Base-by-base conservation (phyloP, 1,140 invertebrate species). In the Trichoplusia ni region DNA sequence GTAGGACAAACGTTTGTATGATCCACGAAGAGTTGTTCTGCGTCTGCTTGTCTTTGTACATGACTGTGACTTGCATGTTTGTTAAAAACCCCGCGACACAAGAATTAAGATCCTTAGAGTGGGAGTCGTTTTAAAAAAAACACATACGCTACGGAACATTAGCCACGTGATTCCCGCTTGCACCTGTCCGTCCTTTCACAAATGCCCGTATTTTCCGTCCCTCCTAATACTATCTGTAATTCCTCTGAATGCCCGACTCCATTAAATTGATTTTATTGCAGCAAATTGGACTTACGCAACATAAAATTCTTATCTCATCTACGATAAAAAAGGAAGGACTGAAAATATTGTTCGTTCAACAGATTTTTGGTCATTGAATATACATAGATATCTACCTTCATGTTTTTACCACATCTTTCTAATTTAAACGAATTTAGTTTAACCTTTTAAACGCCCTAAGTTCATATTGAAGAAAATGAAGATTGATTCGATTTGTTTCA, bases 251-350 rank as follows among this genome's bases (percentile, higher is more conserved):
- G 4, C 46, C 25, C 13, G 21, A 51, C 11, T 51, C 47, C 29
- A 35, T 51, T 51, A 51, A 1, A 13, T 35, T 51, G 29, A 51
- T 51, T 51, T 35, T 31, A 47, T 29, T 35, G 47, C 9, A 35
- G 11, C 16, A 35, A 35, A 51, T 51, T 51, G 47, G 0, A 11
- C 14, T 33, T 19, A 51, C 47, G 16, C 16, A 35, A 38, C 51
- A 54, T 37, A 54, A 54, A 54, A 13, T 40, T 54, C 31, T 27
- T 38, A 51, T 51, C 7, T 51, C 19, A 18, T 19, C 19, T 18
- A 9, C 14, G 35, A 19, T 51, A 54, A 38, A 54, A 38, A 40
- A 23, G 35, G 35, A 25, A 38, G 18, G 31, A 38, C 38, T 16
- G 1, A 38, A 40, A 54, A 38, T 11, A 35, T 38, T 54, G 51